These are phyloP conservation scores for Pachypeltis micranthus DNA, from an alignment of 1,140 invertebrate species.

Conservation along the genomic window DNA sequence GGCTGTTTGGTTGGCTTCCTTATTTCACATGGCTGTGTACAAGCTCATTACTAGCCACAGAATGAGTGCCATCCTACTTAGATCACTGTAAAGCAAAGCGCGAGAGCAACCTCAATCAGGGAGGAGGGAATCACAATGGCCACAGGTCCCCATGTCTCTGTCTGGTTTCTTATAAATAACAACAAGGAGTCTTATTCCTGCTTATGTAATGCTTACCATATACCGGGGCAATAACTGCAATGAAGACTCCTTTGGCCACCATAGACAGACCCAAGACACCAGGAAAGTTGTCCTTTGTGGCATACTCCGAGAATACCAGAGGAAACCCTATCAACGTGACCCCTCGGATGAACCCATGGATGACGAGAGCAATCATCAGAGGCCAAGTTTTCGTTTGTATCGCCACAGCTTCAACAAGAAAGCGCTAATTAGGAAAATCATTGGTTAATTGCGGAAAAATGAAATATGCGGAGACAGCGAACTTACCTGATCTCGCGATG, in stretches of 20 bases:
- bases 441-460: neutral
- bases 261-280: slow-evolving; percentile 62
- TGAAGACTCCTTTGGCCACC: slow-evolving; percentile 60
- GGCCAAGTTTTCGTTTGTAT: slow-evolving; percentile 50
- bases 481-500: slow-evolving; percentile 54
- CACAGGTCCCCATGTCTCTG: neutral
- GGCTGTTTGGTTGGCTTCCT: too few relatives aligned
- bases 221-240: slow-evolving; percentile 52
- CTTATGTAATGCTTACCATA: slow-evolving; percentile 43
- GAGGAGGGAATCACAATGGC: neutral
- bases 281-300: slow-evolving; percentile 55
- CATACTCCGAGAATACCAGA: slow-evolving; percentile 59
- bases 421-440: too few relatives aligned
- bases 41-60: too few relatives aligned
- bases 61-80: neutral
- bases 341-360: slow-evolving; percentile 59
- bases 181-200: neutral
- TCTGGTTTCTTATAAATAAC: slow-evolving; percentile 1
- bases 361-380: slow-evolving; percentile 50
- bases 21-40: too few relatives aligned
- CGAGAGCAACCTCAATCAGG: neutral
- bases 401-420: slow-evolving; percentile 45
- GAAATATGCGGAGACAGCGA: neutral
- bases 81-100: neutral
- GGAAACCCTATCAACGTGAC: slow-evolving; percentile 60